A percentile compares a stretch with the other conserved stretches of the same genome.
These are phyloP conservation scores for Pao palembangensis DNA, from an alignment of 2,113 vertebrate species.

Conservation along the genomic window DNA sequence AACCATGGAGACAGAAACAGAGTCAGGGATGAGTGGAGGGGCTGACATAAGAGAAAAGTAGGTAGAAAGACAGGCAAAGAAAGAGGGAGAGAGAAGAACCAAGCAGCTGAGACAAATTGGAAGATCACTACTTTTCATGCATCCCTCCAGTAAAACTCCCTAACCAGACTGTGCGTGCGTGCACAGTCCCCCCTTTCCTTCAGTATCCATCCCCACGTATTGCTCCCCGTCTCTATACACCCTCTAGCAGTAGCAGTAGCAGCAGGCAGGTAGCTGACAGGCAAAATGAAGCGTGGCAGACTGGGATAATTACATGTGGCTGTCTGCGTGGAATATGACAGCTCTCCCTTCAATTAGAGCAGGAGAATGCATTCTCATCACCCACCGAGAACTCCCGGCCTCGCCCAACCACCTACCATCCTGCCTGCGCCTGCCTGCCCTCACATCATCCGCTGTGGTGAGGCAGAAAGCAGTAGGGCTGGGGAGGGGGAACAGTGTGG, in stretches of 20 bases:
- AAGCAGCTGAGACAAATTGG: slow-evolving; percentile 67
- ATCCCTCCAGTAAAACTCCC: slow-evolving; percentile 62
- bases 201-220: slow-evolving; percentile 33
- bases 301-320: slow-evolving; percentile 74
- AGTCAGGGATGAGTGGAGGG: slow-evolving; percentile 56
- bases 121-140: slow-evolving; percentile 66
- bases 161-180: slow-evolving; percentile 35
- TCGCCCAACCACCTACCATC: slow-evolving; percentile 21
- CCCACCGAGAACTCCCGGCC: slow-evolving; percentile 32
- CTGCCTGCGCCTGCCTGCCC: slow-evolving; percentile 9
- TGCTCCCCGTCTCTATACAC: slow-evolving; percentile 38
- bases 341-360: slow-evolving; percentile 74
- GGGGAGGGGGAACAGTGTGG: background rate
- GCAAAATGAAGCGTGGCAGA: slow-evolving; percentile 68
- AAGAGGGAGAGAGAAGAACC: slow-evolving; percentile 38
- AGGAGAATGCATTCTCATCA: slow-evolving; percentile 61
- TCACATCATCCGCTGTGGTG: slow-evolving; percentile 25
- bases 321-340: slow-evolving; percentile 68
- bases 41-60: slow-evolving; percentile 38
- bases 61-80: slow-evolving; percentile 57
- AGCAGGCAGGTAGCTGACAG: slow-evolving; percentile 70
- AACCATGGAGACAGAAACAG: slow-evolving; percentile 39
- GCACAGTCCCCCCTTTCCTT: background rate
- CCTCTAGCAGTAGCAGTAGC: slow-evolving; percentile 58
- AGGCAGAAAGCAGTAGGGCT: slow-evolving; percentile 20